A percentile compares a stretch with the other conserved stretches of the same genome.
phyloP scores from a whole-genome alignment of 2,888 invertebrate genomes.

The Metallyticus violacea region DNA sequence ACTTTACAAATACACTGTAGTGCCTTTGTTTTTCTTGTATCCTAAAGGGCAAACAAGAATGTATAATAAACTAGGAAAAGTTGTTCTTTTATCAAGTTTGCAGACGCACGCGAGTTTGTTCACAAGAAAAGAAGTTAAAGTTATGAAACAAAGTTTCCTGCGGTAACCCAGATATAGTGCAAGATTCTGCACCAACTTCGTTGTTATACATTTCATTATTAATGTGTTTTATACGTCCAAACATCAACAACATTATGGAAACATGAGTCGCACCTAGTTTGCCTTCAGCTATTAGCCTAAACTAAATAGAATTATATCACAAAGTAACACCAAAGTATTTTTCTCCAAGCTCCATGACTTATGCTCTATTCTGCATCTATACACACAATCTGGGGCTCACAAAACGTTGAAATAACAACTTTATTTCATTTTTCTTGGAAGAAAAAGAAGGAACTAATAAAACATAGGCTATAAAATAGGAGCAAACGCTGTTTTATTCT shows the following conservation, averaged over 20 bases:
- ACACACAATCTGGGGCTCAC: no score
- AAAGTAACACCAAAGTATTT: no score
- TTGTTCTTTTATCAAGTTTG: neutral
- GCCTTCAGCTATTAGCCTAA: neutral
- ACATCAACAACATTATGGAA: neutral
- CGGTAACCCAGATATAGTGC: neutral
- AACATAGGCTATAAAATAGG: no score
- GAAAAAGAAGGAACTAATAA: no score
- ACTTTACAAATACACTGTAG: neutral
- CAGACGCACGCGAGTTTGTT: neutral
- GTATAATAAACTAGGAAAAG: neutral
- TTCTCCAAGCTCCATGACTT: no score
- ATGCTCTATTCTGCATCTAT: no score
- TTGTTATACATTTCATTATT: neutral
- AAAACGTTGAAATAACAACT: no score
- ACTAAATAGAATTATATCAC: neutral
- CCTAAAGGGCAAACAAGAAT: neutral
- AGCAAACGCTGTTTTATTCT: no score
- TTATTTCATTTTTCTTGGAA: no score
- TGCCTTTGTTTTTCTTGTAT: neutral
- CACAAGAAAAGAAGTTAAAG: neutral
- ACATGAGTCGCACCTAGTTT: neutral
- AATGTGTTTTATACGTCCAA: neutral
- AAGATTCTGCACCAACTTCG: neutral
- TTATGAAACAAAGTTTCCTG: neutral